A percentile compares a stretch with the other conserved stretches of the same genome.
Conservation (phyloP, 2,113 vertebrate species). For the Esox niger region DNA sequence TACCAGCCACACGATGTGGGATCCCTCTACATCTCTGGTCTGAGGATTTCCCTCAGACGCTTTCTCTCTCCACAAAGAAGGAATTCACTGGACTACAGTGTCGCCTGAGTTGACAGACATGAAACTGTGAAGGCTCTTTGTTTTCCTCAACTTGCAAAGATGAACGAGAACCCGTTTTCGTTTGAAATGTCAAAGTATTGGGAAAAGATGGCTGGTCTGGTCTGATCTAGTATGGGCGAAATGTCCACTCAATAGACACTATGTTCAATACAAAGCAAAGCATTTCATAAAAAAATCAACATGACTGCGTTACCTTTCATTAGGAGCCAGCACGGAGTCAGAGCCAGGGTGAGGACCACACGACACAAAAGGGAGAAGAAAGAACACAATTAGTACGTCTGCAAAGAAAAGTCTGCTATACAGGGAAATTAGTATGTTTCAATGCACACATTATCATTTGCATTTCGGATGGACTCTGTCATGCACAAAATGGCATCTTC, state of each 20-base stretch:
- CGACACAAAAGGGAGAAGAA: slow-evolving; percentile 3
- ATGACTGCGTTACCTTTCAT: slow-evolving; percentile 18
- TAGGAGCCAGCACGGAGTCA: neutral
- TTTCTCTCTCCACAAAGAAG: slow-evolving; percentile 10
- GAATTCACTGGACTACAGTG: neutral
- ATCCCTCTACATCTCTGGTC: neutral
- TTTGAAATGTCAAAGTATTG: neutral
- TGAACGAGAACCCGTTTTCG: neutral
- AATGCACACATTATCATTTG: neutral
- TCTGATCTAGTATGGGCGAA: neutral
- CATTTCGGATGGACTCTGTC: neutral
- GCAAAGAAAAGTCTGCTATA: neutral
- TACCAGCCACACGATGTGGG: slow-evolving; percentile 38
- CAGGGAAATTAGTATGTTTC: neutral
- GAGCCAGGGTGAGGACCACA: slow-evolving; percentile 3
- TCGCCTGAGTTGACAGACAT: neutral
- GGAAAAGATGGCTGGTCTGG: neutral
- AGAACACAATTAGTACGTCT: neutral
- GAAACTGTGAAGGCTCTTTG: neutral
- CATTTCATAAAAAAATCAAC: slow-evolving; percentile 2
- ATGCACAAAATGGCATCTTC: slow-evolving; percentile 14
- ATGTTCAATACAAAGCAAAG: neutral
- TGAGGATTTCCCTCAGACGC: slow-evolving; percentile 6
- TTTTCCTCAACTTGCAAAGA: neutral
- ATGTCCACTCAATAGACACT: neutral